Conservation (phyloP, 2,113 vertebrate species). For the Accipiter cooperii region DNA sequence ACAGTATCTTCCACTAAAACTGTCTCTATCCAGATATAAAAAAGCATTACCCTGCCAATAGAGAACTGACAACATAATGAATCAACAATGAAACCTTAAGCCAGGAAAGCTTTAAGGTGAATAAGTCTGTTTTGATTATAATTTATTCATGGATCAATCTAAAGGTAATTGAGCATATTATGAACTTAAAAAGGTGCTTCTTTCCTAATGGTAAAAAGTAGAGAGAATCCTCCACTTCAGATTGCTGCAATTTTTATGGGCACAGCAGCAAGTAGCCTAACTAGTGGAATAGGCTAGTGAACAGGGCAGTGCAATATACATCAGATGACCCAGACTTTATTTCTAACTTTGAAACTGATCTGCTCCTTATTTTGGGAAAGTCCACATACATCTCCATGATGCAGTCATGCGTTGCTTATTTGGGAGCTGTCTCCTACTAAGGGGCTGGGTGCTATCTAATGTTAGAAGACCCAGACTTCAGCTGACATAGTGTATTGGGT, state of each 20-base stretch:
- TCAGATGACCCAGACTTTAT: neutral
- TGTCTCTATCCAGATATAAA: constrained; percentile 73
- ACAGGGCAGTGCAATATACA: neutral
- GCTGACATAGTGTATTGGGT: neutral
- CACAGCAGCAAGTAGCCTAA: neutral
- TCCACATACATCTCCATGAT: neutral
- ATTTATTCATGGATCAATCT: constrained; percentile 78
- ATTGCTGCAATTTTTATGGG: constrained; percentile 20
- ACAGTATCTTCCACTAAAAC: constrained; percentile 74
- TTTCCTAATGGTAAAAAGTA: constrained; percentile 50
- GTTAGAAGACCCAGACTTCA: neutral
- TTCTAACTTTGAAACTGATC: neutral
- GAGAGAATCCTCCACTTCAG: constrained; percentile 29
- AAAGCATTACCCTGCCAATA: constrained; percentile 71
- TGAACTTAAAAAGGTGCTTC: constrained; percentile 61
- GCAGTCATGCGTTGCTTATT: neutral
- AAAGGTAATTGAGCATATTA: constrained; percentile 77
- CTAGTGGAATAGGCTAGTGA: neutral
- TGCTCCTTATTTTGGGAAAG: neutral
- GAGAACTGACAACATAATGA: constrained; percentile 80
- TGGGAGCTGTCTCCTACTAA: neutral
- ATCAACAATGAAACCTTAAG: constrained; percentile 80
- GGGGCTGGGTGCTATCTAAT: neutral
- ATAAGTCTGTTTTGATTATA: constrained; percentile 72
- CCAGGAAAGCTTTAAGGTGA: constrained; percentile 75